Evolutionary conservation across 1,140 invertebrate genomes (phyloP).

Genomic region (Pemphigus obesinymphae): DNA sequence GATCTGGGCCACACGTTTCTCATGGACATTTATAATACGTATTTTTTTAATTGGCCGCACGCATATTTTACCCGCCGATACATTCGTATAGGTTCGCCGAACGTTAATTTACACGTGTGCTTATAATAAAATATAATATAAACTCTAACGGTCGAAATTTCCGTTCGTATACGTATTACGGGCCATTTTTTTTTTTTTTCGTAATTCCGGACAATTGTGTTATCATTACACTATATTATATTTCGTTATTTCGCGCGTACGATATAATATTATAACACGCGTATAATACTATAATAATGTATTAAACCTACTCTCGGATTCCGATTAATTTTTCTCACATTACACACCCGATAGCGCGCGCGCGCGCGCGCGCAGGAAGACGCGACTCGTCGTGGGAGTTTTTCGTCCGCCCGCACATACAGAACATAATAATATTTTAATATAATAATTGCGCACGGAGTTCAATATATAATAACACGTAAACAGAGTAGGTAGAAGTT

Average conservation of each 20-base stretch:
- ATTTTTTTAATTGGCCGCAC: conserved; percentile 20
- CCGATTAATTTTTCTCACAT: conserved; percentile 22
- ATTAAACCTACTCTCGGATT: neutral
- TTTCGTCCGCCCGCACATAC: neutral
- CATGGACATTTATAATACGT: neutral
- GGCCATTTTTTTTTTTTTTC: neutral
- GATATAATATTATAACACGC: neutral
- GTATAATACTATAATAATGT: too few relatives aligned
- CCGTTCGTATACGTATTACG: neutral
- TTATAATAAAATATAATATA: neutral
- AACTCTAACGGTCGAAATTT: conserved; percentile 35
- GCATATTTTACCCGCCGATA: neutral
- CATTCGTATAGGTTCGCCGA: neutral
- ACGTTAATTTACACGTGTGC: conserved; percentile 5
- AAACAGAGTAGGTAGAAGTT: too few relatives aligned
- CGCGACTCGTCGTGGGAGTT: conserved; percentile 7
- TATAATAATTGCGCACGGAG: too few relatives aligned
- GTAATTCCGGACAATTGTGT: neutral
- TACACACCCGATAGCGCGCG: neutral
- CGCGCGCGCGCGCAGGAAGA: neutral
- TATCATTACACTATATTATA: neutral
- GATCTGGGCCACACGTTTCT: neutral
- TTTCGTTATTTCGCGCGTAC: neutral
- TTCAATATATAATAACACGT: too few relatives aligned
- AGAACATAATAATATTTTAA: too few relatives aligned